Evolutionary conservation across 2,113 vertebrate genomes (phyloP), one percentile per base, ranked within the genome.

Genomic region (Scomber japonicus): DNA sequence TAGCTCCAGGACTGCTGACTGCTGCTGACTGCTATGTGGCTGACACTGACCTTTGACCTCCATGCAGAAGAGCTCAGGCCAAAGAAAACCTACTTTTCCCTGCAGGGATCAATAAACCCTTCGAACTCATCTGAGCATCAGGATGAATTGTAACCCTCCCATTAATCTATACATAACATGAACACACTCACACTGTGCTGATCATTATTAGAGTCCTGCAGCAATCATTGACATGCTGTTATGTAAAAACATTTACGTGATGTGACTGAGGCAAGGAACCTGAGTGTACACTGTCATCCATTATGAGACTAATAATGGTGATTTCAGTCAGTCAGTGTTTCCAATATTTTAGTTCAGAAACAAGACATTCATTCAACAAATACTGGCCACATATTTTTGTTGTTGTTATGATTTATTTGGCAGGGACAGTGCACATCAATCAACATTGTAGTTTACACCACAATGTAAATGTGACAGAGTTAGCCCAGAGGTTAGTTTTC

Each of bases 1-100:
- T 55, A 15, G 53, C 64, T 44, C 2, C 30, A 14, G 50, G 44
- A 1, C 35, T 24, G 21, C 11, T 75, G 57, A 27, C 24, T 27
- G 24, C 21, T 21, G 31, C 35, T 40, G 35, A 40, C 35, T 48
- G 62, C 11, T 51, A n/a, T 10, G 4, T 40, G 35, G n/a, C 24
- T 62, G 24, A 76, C 40, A 24, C 44, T 78, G 65, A 66, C 74
- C 74, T 78, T 24, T 81, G 59, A 56, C 31, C 27, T 24, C 54
- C 2, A 14, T 2, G 13, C 55, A 7, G n/a, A 27, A 46, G 19
- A 21, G 5, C 35, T 40, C 35, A 5, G 68, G 65, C 16, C 0
- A 30, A 15, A 50, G 30, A 68, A 40, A 72, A 67, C 24, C 50
- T 16, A 27, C 21, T 55, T 46, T 27, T 44, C 14, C 45, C 45